Base-by-base conservation (phyloP, 1,140 invertebrate species). In the Apis dorsata region DNA sequence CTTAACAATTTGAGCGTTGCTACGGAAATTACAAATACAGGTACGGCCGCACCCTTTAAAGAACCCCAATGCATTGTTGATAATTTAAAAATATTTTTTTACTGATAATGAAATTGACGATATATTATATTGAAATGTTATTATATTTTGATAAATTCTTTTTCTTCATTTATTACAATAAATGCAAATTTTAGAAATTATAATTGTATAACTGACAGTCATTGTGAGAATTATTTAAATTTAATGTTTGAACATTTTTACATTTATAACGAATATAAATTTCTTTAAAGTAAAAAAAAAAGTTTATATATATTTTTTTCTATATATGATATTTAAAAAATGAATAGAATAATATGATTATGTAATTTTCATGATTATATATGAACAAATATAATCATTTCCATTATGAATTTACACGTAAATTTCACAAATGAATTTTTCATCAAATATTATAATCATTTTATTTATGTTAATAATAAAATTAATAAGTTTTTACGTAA, bases 1-100 rank as follows among this genome's bases (percentile, higher is more conserved):
- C 11, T 7, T 8, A 84, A 60, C 55, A 11, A 12, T 65, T 4
- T 12, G 34, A 57, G 11, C 59, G 8, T 15, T 12, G 7, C 0
- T n/a, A 66, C 65, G 44, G 49, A 53, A 65, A 8, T 59, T 65
- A 28, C 8, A 17, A 49, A 28, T 2, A 65, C 76, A 83, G 81
- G 74, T 57, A 65, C 53, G 81, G 59, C 12, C 24, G 8, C 21
- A 55, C 13, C 19, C 10, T 24, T 44, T 21, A 1, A 12, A 17
- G 60, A 62, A 74, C 81, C 84, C 79, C 15, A 4, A 44, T n/a
- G 5, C 9, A 53, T 19, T 0, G 11, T 51, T 9, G 1, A 9
- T 60, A 71, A 59, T 70, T 44, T 44, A 44, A 44, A 44, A 44
- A 17, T 19, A 10, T 69, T 34, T 11, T 17, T 15, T 1, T 12